Evolutionary conservation across 64 coral and sea anemone genomes (phyloP).

Genomic region (Porites lutea): DNA sequence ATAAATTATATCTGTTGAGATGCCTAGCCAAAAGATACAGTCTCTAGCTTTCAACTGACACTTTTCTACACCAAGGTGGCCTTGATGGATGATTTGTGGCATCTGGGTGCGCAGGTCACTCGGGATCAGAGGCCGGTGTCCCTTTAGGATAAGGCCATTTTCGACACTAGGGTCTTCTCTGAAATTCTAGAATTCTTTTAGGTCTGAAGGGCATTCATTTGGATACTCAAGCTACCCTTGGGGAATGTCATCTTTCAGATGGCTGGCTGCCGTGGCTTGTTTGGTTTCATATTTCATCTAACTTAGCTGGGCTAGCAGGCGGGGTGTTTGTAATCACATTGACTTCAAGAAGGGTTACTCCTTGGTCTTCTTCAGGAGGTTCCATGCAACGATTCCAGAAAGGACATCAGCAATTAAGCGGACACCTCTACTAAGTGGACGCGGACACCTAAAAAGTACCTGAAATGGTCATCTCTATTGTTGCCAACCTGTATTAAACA

Average conservation of each 20-base stretch:
- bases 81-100: constrained; percentile 56
- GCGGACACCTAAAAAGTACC: no score
- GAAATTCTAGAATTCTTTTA: constrained; percentile 55
- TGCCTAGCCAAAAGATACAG: constrained; percentile 50
- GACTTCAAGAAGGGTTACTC: constrained; percentile 11
- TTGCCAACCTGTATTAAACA: no score
- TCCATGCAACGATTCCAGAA: constrained; percentile 45
- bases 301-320: constrained; percentile 41
- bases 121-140: constrained; percentile 36
- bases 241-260: constrained; percentile 59
- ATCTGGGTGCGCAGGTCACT: constrained; percentile 26
- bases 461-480: no score
- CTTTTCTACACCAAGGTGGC: constrained; percentile 55
- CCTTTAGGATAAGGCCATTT: constrained; percentile 62
- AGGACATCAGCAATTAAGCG: constrained; percentile 44
- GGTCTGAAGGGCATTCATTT: not conserved
- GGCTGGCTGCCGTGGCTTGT: constrained; percentile 41
- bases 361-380: constrained; percentile 18
- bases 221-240: constrained; percentile 29
- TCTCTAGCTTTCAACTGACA: constrained; percentile 46
- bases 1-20: constrained; percentile 66
- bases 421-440: no score
- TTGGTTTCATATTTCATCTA: constrained; percentile 51
- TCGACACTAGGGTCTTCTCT: constrained; percentile 56
- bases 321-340: constrained; percentile 50